Base-by-base conservation (phyloP, 1,140 invertebrate species). In the Augochlora pura region DNA sequence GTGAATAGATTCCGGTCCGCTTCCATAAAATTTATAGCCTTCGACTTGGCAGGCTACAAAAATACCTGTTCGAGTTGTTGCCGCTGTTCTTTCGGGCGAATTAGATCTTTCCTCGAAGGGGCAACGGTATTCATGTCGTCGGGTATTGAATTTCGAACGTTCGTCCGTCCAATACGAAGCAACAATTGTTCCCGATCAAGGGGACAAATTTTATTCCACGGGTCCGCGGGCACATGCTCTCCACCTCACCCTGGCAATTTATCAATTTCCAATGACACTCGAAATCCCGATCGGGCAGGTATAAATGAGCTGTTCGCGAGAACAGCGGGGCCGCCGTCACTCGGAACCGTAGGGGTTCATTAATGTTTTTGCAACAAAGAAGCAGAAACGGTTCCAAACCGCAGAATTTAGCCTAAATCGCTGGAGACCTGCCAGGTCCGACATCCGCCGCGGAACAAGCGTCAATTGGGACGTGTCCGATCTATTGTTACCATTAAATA, bases 341-440 rank as follows among this genome's bases (percentile, higher is more conserved):
- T 2, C n/a, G 14, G 38, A 63, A 21, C 10, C 23, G 3, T 21
- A 57, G 18, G 21, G 46, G 16, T 12, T 52, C 9, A 32, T 65
- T 65, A 65, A 65, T 7, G 38, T 14, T 64, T 68, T 67, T 75
- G 23, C 25, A 75, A 57, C n/a, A 59, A 67, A 64, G 10, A 25
- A 25, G 49, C 38, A 52, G 66, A n/a, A 64, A 54, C 49, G 46
- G 54, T 32, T 77, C 57, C 42, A 70, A n/a, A 60, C 16, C 25
- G 27, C 7, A 59, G 8, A 77, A 74, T 7, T 42, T 60, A 39
- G 25, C 4, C 27, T 23, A 66, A 66, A 75, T 49, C 25, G 25
- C 21, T 80, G 77, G 77, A 52, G 5, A 42, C 23, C 49, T 75
- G 77, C 72, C 77, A 74, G 46, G 46, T 46, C 32, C 54, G 67